phyloP scores from a whole-genome alignment of 2,797 vertebrate species.

The Gambelia wislizenii region DNA sequence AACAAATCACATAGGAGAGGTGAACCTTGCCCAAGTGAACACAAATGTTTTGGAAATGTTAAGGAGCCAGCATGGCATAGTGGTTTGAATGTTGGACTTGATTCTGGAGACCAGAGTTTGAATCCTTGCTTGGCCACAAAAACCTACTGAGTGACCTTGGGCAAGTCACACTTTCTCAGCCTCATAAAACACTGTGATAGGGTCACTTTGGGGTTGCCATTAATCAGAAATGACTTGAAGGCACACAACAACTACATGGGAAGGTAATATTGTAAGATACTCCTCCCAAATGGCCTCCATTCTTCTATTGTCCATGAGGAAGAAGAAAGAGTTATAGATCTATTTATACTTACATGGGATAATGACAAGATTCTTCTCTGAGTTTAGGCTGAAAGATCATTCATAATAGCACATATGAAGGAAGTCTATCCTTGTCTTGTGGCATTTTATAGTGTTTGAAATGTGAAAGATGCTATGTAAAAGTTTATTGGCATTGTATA shows the following conservation, averaged over 20 bases:
- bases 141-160: too few species aligned
- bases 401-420: not conserved
- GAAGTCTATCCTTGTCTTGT: not conserved
- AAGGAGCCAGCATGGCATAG: too few species aligned
- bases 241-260: too few species aligned
- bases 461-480: not conserved
- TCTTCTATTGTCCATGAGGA: not conserved
- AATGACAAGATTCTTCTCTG: not conserved
- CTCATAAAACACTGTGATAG: too few species aligned
- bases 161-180: too few species aligned
- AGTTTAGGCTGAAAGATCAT: not conserved
- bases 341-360: not conserved
- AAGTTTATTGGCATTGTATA: not conserved
- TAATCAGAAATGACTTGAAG: too few species aligned
- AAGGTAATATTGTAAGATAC: too few species aligned
- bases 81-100: not conserved
- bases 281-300: not conserved
- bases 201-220: too few species aligned
- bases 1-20: not conserved
- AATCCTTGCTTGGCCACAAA: too few species aligned
- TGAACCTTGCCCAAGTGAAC: not conserved
- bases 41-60: not conserved
- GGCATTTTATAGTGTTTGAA: not conserved
- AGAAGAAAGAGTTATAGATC: not conserved
- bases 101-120: too few species aligned